Base-by-base conservation (phyloP, 2,888 invertebrate species). In the Loripinus fragilis region DNA sequence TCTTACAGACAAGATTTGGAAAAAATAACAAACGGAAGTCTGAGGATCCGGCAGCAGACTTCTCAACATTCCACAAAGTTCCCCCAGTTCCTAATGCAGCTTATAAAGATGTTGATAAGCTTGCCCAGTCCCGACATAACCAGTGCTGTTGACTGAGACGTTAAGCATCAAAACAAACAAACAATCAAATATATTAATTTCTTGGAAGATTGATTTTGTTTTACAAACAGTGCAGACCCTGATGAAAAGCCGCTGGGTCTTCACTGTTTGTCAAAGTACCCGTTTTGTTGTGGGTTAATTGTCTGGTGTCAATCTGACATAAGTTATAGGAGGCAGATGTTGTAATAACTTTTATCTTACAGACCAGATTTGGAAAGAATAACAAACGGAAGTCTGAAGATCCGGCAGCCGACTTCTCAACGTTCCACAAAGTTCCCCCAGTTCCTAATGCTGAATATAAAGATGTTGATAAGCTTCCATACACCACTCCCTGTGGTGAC, bases 61-160 rank as follows among this genome's bases (percentile, higher is more conserved):
- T 77, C 55, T 76, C 83, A 8, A 76, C 83, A 28, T 83, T 81
- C 50, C 80, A 81, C 45, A 64, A 79, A 5, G 68, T 80, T 5
- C 73, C 71, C 17, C 76, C 74, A 2, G 74, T 42, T 12, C 76
- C 72, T 2, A 67, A 67, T 42, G 67, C 67, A 3, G 71, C 71
- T 15, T 81, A 77, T 23, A 80, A 78, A 42, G 74, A 76, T 55
- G 78, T 80, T 10, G 74, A 80, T 30, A 69, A 50, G 1, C 52
- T 83, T 23, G n/a, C n/a, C n/a, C n/a, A n/a, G n/a, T n/a, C n/a
- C n/a, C n/a, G n/a, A n/a, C n/a, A n/a, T n/a, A n/a, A n/a, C n/a
- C n/a, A n/a, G n/a, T n/a, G n/a, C n/a, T n/a, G n/a, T n/a, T n/a
- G n/a, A n/a, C n/a, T n/a, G n/a, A n/a, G n/a, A n/a, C n/a, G n/a